Percentiles rank a stretch among this genome's conserved stretches.
phyloP scores from a whole-genome alignment of 2,113 vertebrate genomes.

The Muntiacus muntjak region DNA sequence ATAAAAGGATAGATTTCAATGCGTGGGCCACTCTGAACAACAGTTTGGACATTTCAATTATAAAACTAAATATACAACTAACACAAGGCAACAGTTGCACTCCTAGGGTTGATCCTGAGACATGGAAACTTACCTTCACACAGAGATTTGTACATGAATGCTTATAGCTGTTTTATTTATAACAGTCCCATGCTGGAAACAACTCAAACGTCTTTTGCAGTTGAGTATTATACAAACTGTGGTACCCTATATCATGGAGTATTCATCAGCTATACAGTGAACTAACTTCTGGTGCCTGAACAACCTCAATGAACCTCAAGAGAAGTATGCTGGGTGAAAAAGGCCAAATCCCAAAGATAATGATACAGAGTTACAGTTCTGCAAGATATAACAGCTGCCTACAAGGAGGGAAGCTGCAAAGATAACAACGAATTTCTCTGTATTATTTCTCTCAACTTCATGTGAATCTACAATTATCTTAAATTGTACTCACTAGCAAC shows the following conservation, averaged over 20 bases:
- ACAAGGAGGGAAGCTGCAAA: neutral
- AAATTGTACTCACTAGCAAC: neutral
- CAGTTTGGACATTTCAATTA: neutral
- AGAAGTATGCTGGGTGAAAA: neutral
- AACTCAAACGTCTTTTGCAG: neutral
- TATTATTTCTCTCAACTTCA: neutral
- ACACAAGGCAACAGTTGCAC: neutral
- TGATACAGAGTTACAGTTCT: neutral
- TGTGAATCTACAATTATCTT: neutral
- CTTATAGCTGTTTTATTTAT: neutral
- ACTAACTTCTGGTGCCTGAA: neutral
- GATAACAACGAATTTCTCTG: neutral
- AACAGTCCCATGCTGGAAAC: neutral
- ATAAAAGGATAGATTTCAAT: neutral
- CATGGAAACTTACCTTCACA: neutral
- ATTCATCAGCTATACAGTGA: neutral
- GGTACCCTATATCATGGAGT: neutral
- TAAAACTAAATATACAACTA: neutral
- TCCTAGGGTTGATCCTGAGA: neutral
- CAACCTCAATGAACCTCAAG: neutral
- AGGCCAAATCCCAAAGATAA: neutral
- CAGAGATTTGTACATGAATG: neutral
- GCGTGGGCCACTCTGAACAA: neutral
- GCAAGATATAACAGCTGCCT: neutral
- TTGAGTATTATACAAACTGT: neutral